Base-by-base conservation (phyloP, 1,140 invertebrate genomes). In the Pomacea maculata region DNA sequence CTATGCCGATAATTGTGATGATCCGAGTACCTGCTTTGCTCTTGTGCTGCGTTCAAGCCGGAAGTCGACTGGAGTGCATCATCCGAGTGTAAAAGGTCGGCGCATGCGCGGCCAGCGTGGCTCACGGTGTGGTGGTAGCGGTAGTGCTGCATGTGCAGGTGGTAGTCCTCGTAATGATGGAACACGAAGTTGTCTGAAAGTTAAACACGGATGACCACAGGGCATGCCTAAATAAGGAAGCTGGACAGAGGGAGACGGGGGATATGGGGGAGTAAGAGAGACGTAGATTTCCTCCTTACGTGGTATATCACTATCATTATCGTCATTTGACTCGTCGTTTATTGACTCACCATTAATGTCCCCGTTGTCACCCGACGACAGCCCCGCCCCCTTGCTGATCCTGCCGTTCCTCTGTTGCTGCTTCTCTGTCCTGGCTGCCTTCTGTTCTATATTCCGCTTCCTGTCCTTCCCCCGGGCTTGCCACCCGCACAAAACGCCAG, bases 301-400 rank as follows among this genome's bases (percentile, higher is more conserved):
- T 45, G 34, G 6, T 45, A 45, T 6, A 45, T 45, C 34, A 45
- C 34, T 52, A 55, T 76, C 74, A 54, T 76, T 52, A 76, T 76
- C 74, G 11, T 76, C 54, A 76, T 76, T 52, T 54, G 52, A 45
- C 21, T 76, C 54, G 57, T 76, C 52, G 55, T 55, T 12, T 8
- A 19, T 21, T 55, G 45, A 29, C 21, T 76, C 52, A 76, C 57
- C 74, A 76, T 76, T 55, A 75, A 34, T 12, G 34, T 57, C 7
- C 6, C 55, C 74, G 57, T 76, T 55, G 29, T 34, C 9, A 25
- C 21, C 29, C 54, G 57, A n/a, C 74, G 55, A 9, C 74, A 57
- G 25, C 54, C 45, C 45, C 45, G 61, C 63, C 84, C 81, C 29
- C n/a, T 45, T 72, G 34, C 34, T 45, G 34, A 6, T 45, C 34